Evolutionary conservation across 1,140 invertebrate genomes (phyloP).

Genomic region (Melipona quadrifasciata): DNA sequence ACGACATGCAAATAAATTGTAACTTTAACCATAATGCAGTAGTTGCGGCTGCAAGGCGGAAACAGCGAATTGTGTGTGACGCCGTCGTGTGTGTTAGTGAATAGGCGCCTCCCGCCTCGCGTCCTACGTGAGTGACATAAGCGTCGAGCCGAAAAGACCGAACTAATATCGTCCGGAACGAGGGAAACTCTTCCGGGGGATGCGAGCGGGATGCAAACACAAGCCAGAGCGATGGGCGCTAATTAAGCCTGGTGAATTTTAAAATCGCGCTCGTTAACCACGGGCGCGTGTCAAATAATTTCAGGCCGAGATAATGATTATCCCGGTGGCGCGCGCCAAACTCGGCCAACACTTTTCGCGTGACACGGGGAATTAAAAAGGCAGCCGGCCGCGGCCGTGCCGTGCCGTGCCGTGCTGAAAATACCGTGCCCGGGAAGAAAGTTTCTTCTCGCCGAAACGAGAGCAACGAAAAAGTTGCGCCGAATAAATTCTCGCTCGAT

Average conservation of each 20-base stretch:
- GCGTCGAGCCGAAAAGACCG: slow-evolving; percentile 1
- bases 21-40: neutral
- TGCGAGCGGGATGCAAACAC: neutral
- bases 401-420: neutral
- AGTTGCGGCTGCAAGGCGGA: slow-evolving; percentile 2
- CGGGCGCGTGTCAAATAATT: slow-evolving; percentile 43
- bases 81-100: slow-evolving; percentile 10
- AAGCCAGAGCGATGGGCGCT: slow-evolving; percentile 22
- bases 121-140: slow-evolving; percentile 43
- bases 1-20: slow-evolving; percentile 15
- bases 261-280: slow-evolving; percentile 36
- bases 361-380: slow-evolving; percentile 15
- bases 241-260: slow-evolving; percentile 57
- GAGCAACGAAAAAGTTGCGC: neutral
- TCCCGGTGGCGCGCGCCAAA: neutral
- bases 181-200: slow-evolving; percentile 42
- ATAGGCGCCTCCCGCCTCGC: slow-evolving; percentile 29
- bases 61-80: slow-evolving; percentile 32
- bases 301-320: slow-evolving; percentile 34
- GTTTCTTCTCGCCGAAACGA: neutral
- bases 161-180: slow-evolving; percentile 54
- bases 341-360: slow-evolving; percentile 11
- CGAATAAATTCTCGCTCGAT: slow-evolving; percentile 14
- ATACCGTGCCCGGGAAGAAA: neutral
- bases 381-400: too few relatives aligned